Percentiles rank a stretch among this genome's conserved stretches.
Conservation (phyloP, 1,140 invertebrate species). For the Helicoverpa armigera region DNA sequence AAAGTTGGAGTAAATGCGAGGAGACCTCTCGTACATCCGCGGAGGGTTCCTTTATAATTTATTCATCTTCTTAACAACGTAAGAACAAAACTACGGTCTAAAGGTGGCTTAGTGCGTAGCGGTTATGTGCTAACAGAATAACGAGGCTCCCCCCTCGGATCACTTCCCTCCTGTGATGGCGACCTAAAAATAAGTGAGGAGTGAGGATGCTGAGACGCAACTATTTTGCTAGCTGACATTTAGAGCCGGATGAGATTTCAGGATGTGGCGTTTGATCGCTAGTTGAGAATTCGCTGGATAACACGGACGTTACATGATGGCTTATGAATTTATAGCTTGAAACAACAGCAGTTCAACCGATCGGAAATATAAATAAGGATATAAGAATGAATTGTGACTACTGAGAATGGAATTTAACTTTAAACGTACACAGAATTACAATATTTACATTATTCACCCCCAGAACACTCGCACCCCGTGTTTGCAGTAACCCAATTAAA, state of each 20-base stretch:
- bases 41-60: slow-evolving; percentile 33
- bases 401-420: too few species aligned
- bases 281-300: slow-evolving; percentile 3
- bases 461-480: background rate
- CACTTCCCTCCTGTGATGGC: slow-evolving; percentile 49
- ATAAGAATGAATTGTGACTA: background rate
- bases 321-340: too few species aligned
- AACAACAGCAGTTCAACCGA: background rate
- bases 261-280: slow-evolving; percentile 21
- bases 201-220: slow-evolving; percentile 24
- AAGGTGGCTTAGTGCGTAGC: slow-evolving; percentile 21
- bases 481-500: slow-evolving; percentile 28
- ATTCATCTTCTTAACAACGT: slow-evolving; percentile 15
- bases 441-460: slow-evolving; percentile 15
- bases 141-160: slow-evolving; percentile 39
- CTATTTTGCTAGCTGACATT: slow-evolving; percentile 30
- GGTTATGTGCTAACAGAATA: slow-evolving; percentile 45
- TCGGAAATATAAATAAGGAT: background rate
- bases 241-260: slow-evolving; percentile 9
- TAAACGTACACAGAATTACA: background rate
- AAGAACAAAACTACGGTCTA: slow-evolving; percentile 26
- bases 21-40: slow-evolving; percentile 39
- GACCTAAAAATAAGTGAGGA: slow-evolving; percentile 54
- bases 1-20: slow-evolving; percentile 13
- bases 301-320: background rate